Percentiles rank a stretch among this genome's conserved stretches.
These are phyloP conservation scores for Drosophila bocki DNA, from an alignment of 1,140 invertebrate species.

Conservation along the genomic window DNA sequence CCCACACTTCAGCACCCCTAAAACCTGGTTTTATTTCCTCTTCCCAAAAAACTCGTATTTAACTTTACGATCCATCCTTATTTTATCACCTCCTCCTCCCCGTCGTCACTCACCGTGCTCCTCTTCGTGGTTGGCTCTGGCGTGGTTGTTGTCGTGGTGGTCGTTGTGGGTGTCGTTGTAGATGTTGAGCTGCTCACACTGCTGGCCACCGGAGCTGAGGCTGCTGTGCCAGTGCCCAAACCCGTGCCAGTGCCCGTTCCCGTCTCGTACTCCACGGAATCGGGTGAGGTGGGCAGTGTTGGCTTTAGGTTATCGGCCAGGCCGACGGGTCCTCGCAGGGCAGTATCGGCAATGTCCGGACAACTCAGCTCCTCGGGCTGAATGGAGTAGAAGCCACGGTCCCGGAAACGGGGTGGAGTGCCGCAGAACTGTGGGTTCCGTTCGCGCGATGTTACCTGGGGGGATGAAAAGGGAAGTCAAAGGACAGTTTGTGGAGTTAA, in stretches of 20 bases:
- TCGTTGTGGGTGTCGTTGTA: slow-evolving; percentile 64
- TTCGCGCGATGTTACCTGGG: slow-evolving; percentile 91
- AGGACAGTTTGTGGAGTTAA: slow-evolving; percentile 12
- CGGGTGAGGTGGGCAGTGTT: slow-evolving; percentile 72
- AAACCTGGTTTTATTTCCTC: background rate
- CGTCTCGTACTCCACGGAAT: slow-evolving; percentile 72
- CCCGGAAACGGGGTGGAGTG: slow-evolving; percentile 90
- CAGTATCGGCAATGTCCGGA: slow-evolving; percentile 72
- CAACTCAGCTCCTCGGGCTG: slow-evolving; percentile 90
- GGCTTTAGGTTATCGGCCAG: slow-evolving; percentile 85
- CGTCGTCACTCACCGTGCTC: slow-evolving; percentile 68
- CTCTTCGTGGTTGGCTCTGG: slow-evolving; percentile 53
- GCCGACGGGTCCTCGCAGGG: slow-evolving; percentile 86
- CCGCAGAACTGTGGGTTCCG: slow-evolving; percentile 97
- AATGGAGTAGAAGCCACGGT: slow-evolving; percentile 94
- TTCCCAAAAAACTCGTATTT: slow-evolving; percentile 5
- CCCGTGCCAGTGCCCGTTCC: slow-evolving; percentile 44
- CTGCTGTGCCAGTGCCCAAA: slow-evolving; percentile 71
- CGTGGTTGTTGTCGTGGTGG: slow-evolving; percentile 63
- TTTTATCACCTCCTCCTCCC: slow-evolving; percentile 27
- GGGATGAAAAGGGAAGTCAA: background rate
- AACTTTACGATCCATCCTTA: slow-evolving; percentile 24
- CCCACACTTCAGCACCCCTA: background rate
- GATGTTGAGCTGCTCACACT: slow-evolving; percentile 74
- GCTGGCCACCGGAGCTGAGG: slow-evolving; percentile 76